Percentiles rank a stretch among this genome's conserved stretches.
Conservation (phyloP, 2,888 invertebrate species). For the Argynnis bischoffii region DNA sequence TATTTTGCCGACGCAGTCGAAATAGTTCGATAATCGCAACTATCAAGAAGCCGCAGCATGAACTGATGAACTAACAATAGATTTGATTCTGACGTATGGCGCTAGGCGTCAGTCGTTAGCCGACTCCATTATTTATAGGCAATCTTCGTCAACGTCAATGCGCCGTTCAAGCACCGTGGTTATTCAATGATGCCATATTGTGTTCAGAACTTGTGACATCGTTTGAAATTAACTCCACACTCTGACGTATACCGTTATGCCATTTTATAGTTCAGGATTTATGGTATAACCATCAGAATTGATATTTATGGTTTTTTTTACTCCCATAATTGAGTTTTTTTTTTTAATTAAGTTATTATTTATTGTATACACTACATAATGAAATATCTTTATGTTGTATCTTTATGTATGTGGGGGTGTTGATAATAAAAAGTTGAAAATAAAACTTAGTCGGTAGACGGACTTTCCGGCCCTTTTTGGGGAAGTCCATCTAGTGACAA, state of each 20-base stretch:
- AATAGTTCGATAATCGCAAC: slow-evolving; percentile 28
- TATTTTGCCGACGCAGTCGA: slow-evolving; percentile 3
- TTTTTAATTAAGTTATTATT: too few relatives aligned
- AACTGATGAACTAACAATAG: slow-evolving; percentile 44
- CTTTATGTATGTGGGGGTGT: too few relatives aligned
- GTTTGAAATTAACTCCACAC: slow-evolving; percentile 33
- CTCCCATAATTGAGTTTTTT: too few relatives aligned
- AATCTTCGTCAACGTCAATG: slow-evolving; percentile 45
- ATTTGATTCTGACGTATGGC: slow-evolving; percentile 43
- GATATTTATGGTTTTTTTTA: background rate
- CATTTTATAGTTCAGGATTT: slow-evolving; percentile 6
- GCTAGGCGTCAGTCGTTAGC: slow-evolving; percentile 41
- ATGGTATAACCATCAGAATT: background rate
- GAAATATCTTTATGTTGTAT: too few relatives aligned
- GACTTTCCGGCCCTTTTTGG: too few relatives aligned
- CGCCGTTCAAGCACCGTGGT: slow-evolving; percentile 34
- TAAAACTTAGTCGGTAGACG: too few relatives aligned
- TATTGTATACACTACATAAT: too few relatives aligned
- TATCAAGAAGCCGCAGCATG: slow-evolving; percentile 39
- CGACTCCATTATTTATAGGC: slow-evolving; percentile 45
- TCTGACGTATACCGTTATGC: slow-evolving; percentile 3
- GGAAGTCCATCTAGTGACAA: too few relatives aligned
- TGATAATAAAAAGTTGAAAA: too few relatives aligned
- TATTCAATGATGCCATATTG: slow-evolving; percentile 39
- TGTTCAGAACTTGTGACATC: slow-evolving; percentile 35